Base-by-base conservation (phyloP, 2,113 vertebrate genomes). In the Myotis lucifugus region DNA sequence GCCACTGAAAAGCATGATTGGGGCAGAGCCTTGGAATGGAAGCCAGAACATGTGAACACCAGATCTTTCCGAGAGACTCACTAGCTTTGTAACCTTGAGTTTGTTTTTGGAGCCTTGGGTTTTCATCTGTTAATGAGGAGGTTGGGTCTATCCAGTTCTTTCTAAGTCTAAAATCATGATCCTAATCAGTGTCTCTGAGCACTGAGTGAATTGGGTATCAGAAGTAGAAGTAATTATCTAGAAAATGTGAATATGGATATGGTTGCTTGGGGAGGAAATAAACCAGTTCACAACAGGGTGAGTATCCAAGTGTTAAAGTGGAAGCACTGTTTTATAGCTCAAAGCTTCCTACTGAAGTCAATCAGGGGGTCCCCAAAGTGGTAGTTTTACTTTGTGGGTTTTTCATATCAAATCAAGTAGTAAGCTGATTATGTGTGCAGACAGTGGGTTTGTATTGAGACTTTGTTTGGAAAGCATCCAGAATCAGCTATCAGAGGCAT, bases 341-440 rank as follows among this genome's bases (percentile, higher is more conserved):
- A 27, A 13, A 64, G 2, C 82, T 85, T 70, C 21, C 54, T 74
- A 7, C 21, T 73, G 67, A 97, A 83, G 86, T 77, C 37, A 88
- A 10, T 86, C 32, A 66, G 54, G 19, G 9, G 37, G 23, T 70
- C 72, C 52, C 76, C 59, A 88, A 56, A 90, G 85, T 89, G 72
- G 25, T 73, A 85, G 59, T 42, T 83, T 95, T 74, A 82, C 77
- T 88, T 91, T 37, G 59, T 92, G 77, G 25, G 69, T 64, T 73
- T 70, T 92, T 95, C 73, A 40, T 94, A 85, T 61, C 56, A 91
- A 94, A 91, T 88, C 78, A 78, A 61, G 34, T 67, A 85, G 54
- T 86, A 78, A 93, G 59, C 50, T 94, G 67, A 94, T 67, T 67
- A 32, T 78, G 61, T 72, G 37, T 78, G 27, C 32, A 69, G 74